Conservation (phyloP, 2,888 invertebrate species). For the Atrina japonica region DNA sequence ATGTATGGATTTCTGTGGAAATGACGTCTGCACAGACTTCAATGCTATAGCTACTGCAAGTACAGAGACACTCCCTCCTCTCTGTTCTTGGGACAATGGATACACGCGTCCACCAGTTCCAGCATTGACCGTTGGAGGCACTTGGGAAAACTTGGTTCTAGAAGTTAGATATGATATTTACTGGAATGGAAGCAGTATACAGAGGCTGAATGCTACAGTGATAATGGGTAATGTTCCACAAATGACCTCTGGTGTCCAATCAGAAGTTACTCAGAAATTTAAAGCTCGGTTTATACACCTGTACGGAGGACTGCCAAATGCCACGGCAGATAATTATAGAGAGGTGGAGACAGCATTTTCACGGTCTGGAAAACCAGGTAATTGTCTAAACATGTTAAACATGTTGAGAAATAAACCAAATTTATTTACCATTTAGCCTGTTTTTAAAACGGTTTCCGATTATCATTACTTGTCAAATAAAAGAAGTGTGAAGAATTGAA, state of each 20-base stretch:
- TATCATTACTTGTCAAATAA: too few species aligned
- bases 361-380: constrained; percentile 72
- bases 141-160: constrained; percentile 72
- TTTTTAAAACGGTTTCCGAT: too few species aligned
- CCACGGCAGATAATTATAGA: constrained; percentile 57
- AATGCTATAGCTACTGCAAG: constrained; percentile 41
- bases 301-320: constrained; percentile 37
- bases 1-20: constrained; percentile 57
- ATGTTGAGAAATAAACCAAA: neutral
- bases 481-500: too few species aligned
- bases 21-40: constrained; percentile 51
- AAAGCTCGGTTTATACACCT: constrained; percentile 61
- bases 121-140: constrained; percentile 12
- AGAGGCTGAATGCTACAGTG: constrained; percentile 66
- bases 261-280: constrained; percentile 67
- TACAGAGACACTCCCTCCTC: constrained; percentile 39
- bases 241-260: constrained; percentile 9
- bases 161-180: constrained; percentile 72
- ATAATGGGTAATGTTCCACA: constrained; percentile 64
- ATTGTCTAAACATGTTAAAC: neutral
- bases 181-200: constrained; percentile 68
- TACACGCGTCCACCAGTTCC: constrained; percentile 60
- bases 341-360: constrained; percentile 49
- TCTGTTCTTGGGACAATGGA: constrained; percentile 67
- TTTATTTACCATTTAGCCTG: neutral